Evolutionary conservation across 2,797 vertebrate genomes (phyloP).

Genomic region (Leucoraja ocellata): DNA sequence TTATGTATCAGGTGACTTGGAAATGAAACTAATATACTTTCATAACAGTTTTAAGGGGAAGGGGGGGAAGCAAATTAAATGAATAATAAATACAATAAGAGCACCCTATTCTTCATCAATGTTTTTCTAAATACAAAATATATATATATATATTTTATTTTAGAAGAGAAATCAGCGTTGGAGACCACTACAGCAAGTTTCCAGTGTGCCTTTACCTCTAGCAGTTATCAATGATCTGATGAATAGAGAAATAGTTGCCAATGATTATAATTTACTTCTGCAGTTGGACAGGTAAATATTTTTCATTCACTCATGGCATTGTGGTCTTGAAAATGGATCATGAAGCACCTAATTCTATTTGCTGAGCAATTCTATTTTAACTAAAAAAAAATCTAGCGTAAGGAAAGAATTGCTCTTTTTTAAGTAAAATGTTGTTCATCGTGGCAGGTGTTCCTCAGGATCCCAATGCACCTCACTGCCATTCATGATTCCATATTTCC

Average conservation of each 20-base stretch:
- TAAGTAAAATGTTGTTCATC: no score
- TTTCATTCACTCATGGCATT: not conserved
- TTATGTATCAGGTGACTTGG: not conserved
- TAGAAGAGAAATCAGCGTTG: constrained; percentile 64
- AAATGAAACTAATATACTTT: not conserved
- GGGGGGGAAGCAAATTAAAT: not conserved
- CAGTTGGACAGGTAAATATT: constrained; percentile 44
- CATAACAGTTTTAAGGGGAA: not conserved
- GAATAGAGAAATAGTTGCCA: constrained; percentile 38
- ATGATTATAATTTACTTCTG: constrained; percentile 40
- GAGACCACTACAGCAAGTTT: constrained; percentile 44
- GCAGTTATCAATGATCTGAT: constrained; percentile 39
- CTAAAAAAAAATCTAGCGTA: no score
- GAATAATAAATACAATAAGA: not conserved
- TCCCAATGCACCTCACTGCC: no score
- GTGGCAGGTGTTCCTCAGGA: no score
- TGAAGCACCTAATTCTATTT: no score
- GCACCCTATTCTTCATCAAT: not conserved
- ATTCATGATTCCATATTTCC: no score
- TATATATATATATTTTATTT: constrained; percentile 10
- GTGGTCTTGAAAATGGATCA: no score
- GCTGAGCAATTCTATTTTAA: no score
- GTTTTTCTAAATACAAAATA: not conserved
- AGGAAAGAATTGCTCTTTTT: no score
- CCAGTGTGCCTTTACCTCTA: constrained; percentile 20